Conservation (phyloP, 2,888 invertebrate genomes). For the Macrosiphum euphorbiae region DNA sequence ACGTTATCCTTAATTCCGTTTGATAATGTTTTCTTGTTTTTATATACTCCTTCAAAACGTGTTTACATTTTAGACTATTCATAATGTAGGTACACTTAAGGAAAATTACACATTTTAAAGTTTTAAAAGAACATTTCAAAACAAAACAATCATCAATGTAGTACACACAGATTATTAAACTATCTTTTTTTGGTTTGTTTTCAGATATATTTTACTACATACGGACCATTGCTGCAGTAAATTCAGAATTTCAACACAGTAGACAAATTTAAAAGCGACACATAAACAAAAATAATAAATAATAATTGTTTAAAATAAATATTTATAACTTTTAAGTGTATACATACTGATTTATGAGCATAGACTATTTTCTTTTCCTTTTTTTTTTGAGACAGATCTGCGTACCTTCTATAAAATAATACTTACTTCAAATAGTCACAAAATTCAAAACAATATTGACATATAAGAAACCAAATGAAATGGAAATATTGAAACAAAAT, state of each 20-base stretch:
- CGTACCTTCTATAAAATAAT: neutral
- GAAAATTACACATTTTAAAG: neutral
- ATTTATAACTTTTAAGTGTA: neutral
- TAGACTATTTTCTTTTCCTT: neutral
- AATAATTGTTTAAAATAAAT: neutral
- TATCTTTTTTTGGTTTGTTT: conserved; percentile 30
- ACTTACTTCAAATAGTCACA: neutral
- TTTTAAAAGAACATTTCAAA: neutral
- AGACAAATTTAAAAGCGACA: neutral
- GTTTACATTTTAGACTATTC: conserved; percentile 1
- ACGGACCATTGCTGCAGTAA: neutral
- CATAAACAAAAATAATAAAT: neutral
- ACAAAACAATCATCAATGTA: neutral
- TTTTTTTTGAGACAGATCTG: neutral
- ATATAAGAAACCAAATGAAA: neutral
- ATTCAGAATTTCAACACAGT: neutral
- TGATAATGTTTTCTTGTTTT: conserved; percentile 27
- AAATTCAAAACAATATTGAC: neutral
- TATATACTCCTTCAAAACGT: conserved; percentile 40
- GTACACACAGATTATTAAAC: neutral
- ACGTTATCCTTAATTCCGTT: conserved; percentile 49
- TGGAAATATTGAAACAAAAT: neutral
- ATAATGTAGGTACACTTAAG: neutral
- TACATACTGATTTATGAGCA: neutral
- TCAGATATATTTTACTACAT: neutral